These are phyloP conservation scores for Euzetes globulus DNA, from an alignment of 2,888 invertebrate species.

Conservation along the genomic window DNA sequence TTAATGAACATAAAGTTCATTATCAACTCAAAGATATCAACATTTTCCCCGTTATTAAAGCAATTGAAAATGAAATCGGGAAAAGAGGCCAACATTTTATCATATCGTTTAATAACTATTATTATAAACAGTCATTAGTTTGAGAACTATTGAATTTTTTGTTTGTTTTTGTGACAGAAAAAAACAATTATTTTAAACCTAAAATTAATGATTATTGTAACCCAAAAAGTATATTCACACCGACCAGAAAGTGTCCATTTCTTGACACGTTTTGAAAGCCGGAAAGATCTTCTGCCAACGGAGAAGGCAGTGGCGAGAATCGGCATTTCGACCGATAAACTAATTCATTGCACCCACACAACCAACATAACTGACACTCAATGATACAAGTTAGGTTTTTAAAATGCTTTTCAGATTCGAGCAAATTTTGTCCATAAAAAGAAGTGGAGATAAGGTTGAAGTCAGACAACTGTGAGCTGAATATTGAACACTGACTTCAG, in stretches of 20 bases:
- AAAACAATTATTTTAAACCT: background rate
- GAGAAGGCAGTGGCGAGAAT: constrained; percentile 29
- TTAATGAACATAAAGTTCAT: background rate
- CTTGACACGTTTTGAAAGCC: constrained; percentile 33
- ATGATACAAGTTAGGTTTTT: background rate
- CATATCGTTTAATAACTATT: no score
- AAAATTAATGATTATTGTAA: no score
- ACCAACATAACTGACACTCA: background rate
- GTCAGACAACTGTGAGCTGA: background rate
- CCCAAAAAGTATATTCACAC: background rate
- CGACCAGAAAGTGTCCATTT: constrained; percentile 32
- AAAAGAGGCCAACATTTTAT: no score
- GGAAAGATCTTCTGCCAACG: constrained; percentile 34
- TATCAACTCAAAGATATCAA: background rate
- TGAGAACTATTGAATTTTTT: no score
- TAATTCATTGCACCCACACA: background rate
- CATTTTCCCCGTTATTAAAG: background rate
- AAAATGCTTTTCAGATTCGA: no score
- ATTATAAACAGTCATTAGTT: no score
- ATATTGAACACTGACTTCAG: background rate
- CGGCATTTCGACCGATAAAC: background rate
- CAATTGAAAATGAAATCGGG: background rate
- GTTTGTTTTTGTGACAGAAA: no score
- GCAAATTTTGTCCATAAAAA: background rate
- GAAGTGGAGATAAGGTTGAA: background rate